phyloP scores from a whole-genome alignment of 2,113 vertebrate genomes.

The Hyaena hyaena region DNA sequence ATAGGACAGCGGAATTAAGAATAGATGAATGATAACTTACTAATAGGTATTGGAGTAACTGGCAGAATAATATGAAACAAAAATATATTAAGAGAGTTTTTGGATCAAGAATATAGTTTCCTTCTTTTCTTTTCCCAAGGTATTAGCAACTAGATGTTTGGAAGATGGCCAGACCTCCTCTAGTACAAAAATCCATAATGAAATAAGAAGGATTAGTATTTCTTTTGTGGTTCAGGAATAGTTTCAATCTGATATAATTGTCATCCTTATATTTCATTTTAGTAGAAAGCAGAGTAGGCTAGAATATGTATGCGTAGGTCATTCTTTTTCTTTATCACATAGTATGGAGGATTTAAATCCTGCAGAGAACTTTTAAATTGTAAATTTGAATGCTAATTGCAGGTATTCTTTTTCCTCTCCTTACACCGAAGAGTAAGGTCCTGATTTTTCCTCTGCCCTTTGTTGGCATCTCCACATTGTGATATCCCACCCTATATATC shows the following conservation, averaged over 20 bases:
- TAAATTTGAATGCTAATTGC: not conserved
- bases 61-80: constrained; percentile 62
- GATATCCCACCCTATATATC: not conserved
- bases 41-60: constrained; percentile 52
- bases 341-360: not conserved
- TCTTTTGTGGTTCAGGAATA: not conserved
- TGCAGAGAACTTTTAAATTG: not conserved
- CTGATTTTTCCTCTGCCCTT: not conserved
- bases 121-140: not conserved
- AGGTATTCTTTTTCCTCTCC: not conserved
- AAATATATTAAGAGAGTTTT: constrained; percentile 50
- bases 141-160: not conserved
- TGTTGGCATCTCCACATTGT: not conserved
- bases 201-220: not conserved
- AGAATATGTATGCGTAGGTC: not conserved
- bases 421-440: not conserved
- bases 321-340: not conserved
- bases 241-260: not conserved
- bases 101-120: not conserved
- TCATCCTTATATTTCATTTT: not conserved
- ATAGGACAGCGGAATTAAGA: not conserved
- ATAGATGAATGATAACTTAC: constrained; percentile 61
- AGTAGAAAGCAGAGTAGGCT: not conserved
- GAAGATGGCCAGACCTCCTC: not conserved
- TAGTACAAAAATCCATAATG: not conserved